A percentile compares a stretch with the other conserved stretches of the same genome.
Evolutionary conservation across 1,140 invertebrate genomes (phyloP).

Genomic region (Lucilia cuprina): DNA sequence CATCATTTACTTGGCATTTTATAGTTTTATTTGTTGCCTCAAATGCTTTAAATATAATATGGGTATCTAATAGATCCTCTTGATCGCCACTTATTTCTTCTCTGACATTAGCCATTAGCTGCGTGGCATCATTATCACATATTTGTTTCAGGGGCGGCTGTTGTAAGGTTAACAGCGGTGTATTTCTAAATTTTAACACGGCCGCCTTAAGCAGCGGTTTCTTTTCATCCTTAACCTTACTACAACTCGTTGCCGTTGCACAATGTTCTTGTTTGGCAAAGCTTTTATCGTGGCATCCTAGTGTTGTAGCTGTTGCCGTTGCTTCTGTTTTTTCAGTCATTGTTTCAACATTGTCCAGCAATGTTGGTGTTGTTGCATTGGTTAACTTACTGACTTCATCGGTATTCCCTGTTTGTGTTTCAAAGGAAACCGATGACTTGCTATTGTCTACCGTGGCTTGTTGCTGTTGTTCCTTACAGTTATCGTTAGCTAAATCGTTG

Average conservation of each 20-base stretch:
- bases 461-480: constrained; percentile 28
- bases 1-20: background rate
- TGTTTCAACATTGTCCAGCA: background rate
- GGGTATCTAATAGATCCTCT: background rate
- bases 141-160: background rate
- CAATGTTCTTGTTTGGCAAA: background rate
- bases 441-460: background rate
- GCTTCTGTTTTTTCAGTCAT: background rate
- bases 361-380: background rate
- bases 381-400: background rate
- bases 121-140: background rate
- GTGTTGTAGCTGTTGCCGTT: background rate
- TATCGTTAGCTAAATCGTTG: constrained; percentile 39
- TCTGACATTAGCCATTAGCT: background rate
- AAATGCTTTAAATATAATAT: background rate
- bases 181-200: background rate
- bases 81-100: background rate
- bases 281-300: too few relatives aligned
- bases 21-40: background rate
- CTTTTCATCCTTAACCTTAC: constrained; percentile 1
- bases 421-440: background rate
- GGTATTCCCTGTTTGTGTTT: background rate
- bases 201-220: background rate
- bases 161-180: background rate
- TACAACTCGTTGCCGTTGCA: background rate